Evolutionary conservation across 2,888 invertebrate species (phyloP), one percentile per base, ranked within the genome.

Genomic region (Chironomus tentans): DNA sequence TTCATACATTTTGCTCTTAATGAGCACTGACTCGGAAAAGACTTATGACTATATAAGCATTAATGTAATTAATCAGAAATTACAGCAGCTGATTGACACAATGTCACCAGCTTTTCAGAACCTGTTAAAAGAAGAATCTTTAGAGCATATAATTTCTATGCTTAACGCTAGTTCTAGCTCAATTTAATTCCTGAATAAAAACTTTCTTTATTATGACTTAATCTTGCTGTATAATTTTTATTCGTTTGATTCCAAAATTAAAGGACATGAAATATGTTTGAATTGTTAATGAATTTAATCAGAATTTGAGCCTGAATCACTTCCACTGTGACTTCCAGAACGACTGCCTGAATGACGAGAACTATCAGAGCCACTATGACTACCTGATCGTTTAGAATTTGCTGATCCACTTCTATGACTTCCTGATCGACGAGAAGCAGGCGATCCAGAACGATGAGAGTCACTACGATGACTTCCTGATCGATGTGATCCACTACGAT

Each of bases 401-500:
- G 13, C 65, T 3, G 65, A 10, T 24, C 65, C 12, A 21, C 81
- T 81, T 15, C 69, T 46, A 7, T 69, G 28, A 12, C 69, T 69
- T 7, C 1, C 84, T 0, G 86, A 85, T 3, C 84, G 83, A 71
- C 83, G 83, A n/a, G 38, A 38, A 10, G 10, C 38, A 38, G 38
- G 38, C 38, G 38, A 38, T 3, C 81, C 83, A n/a, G 83, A 81
- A 68, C 81, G 69, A 18, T 68, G 56, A 5, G 77, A 50, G 0
- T 76, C 75, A 68, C 68, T 86, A 85, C 1, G 80, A 81, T 1
- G 84, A 83, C n/a, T 78, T n/a, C 81, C 83, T n/a, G 83, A 81
- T 62, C 81, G 68, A n/a, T 70, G 56, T 5, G 77, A 56, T 77
- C 81, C 77, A 80, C 47, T 82, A 18, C 81, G 81, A 15, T 82